Conservation (phyloP, 1,140 invertebrate species). For the Drosophila punjabiensis region DNA sequence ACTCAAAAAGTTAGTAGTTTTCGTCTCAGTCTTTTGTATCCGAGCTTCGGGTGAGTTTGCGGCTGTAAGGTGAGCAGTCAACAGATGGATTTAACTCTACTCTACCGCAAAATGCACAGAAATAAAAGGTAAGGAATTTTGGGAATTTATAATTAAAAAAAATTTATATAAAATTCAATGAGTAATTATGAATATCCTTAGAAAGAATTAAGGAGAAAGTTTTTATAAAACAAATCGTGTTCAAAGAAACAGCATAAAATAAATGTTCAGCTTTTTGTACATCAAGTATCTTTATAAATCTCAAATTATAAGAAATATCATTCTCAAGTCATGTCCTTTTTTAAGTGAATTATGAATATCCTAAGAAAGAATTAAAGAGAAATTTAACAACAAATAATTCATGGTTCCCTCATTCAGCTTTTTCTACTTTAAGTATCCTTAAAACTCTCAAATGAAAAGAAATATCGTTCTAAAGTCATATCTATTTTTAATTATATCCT, state of each 20-base stretch:
- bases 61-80: constrained; percentile 61
- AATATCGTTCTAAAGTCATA: neutral
- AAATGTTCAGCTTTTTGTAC: too few species aligned
- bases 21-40: constrained; percentile 6
- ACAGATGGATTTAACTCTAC: constrained; percentile 42
- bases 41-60: constrained; percentile 17
- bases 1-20: constrained; percentile 3
- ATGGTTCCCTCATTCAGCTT: too few species aligned
- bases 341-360: neutral
- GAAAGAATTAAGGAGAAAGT: neutral
- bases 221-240: too few species aligned
- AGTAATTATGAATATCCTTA: neutral
- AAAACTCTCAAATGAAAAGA: neutral
- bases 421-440: neutral
- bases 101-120: neutral
- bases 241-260: too few species aligned
- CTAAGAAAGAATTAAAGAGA: neutral
- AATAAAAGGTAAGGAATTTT: neutral
- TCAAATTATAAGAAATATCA: too few species aligned
- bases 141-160: neutral
- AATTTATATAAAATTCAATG: neutral
- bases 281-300: too few species aligned
- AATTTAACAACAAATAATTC: neutral
- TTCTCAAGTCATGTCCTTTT: too few species aligned
- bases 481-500: neutral